Base-by-base conservation (phyloP, 2,888 invertebrate species). In the Agrenia bidenticulata region DNA sequence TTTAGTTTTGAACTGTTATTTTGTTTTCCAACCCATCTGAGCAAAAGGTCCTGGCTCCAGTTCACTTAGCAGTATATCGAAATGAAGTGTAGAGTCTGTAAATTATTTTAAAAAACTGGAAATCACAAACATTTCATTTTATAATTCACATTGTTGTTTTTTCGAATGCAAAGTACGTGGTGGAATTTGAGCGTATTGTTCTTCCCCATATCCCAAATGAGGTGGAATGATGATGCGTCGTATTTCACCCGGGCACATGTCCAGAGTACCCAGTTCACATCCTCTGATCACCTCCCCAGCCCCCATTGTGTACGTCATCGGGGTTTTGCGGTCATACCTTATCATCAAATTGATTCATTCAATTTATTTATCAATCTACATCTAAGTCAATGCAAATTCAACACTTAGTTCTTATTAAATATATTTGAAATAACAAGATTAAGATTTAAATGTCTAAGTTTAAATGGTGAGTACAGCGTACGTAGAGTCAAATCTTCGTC, bases 301-400 rank as follows among this genome's bases (percentile, higher is more conserved):
- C 21, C 59, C 59, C 59, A 59, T 42, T 9, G 49, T 59, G 39
- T 59, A 59, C 11, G 11, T 42, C 59, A 59, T 59, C 7, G 59
- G n/a, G 21, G 17, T 15, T 15, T 59, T 59, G 4, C 59, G 59
- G 15, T 59, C 49, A 26, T 59, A 59, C 7, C 59, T 59, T 4
- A 55, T 32, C 15, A 4, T 4, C n/a, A 32, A 17, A 55, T 27
- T 5, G 7, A n/a, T 2, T 55, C 11, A 19, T 17, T 32, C 17
- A 55, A 23, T 26, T 32, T 5, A 13, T 9, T 54, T 23, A 7
- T 4, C 24, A 21, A n/a, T n/a, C n/a, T n/a, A n/a, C n/a, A n/a
- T n/a, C n/a, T n/a, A n/a, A n/a, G n/a, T n/a, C n/a, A n/a, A n/a
- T n/a, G n/a, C n/a, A n/a, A n/a, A n/a, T n/a, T n/a, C n/a, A n/a